Base-by-base conservation (phyloP, 2,113 vertebrate genomes). In the Isurus oxyrinchus region DNA sequence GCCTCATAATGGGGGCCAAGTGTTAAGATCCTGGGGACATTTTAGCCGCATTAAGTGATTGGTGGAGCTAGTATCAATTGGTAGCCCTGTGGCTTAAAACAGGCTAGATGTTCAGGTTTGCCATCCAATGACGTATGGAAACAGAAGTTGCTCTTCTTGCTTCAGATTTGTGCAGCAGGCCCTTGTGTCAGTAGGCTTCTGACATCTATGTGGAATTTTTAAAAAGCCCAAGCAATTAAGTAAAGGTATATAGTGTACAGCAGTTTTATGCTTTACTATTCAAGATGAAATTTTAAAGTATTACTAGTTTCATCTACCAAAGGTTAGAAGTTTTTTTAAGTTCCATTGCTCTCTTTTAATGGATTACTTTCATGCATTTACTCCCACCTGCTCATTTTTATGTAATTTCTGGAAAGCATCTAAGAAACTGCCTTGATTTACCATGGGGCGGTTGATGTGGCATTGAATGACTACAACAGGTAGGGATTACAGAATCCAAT, bases 201-300 rank as follows among this genome's bases (percentile, higher is more conserved):
- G 61, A 21, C 61, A 94, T 94, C n/a, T 94, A 63, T 21, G 2
- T 49, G 44, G 40, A 84, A 67, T 95, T 49, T 6, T 0, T 16
- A 19, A n/a, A 67, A 94, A 94, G 2, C 23, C 59, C 8, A 67
- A n/a, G 11, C 93, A 44, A 53, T 49, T 53, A 66, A n/a, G 57
- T 94, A 63, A 63, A 90, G 49, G 19, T 66, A n/a, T 44, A 94
- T 94, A 67, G 44, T 95, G 66, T 69, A 95, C 44, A 53, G 94
- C 66, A 69, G 94, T 95, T 95, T 72, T 69, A 95, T 49, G 94
- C 66, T 72, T 95, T 95, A 95, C 44, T 69, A 19, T 95, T 72
- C 91, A 95, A 95, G 66, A 13, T 69, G 23, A 25, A 95, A 69
- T 49, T 53, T 95, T 53, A 69, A 94, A 95, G 40, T 40, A 69